These are phyloP conservation scores for Lithophane semibrunnea DNA, from an alignment of 2,888 invertebrate species.

Conservation along the genomic window DNA sequence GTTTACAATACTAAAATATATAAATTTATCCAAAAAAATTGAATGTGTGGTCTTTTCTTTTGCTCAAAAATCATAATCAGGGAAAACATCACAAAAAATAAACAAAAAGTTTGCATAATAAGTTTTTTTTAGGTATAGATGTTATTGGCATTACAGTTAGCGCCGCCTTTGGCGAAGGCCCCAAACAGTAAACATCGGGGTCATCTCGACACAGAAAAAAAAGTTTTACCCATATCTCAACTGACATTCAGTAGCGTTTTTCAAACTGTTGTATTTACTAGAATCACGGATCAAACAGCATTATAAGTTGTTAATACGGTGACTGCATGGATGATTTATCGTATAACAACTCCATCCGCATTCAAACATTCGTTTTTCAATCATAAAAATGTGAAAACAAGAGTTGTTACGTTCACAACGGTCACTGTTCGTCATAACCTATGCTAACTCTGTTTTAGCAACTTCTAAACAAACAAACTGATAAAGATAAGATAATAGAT, in stretches of 20 bases:
- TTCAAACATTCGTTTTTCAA: conserved; percentile 72
- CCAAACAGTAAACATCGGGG: conserved; percentile 73
- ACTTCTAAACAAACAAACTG: conserved; percentile 75
- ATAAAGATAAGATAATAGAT: conserved; percentile 83
- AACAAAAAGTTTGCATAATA: conserved; percentile 15
- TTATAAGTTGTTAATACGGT: conserved; percentile 39
- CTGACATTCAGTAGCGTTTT: conserved; percentile 57
- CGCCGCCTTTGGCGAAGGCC: conserved; percentile 63
- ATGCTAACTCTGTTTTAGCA: conserved; percentile 75
- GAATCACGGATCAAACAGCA: conserved; percentile 39
- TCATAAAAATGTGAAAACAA: conserved; percentile 85
- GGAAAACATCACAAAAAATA: conserved; percentile 12
- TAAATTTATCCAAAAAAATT: neutral
- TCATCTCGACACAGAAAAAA: conserved; percentile 66
- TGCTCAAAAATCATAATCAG: neutral
- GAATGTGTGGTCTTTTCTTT: neutral
- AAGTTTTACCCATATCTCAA: conserved; percentile 41
- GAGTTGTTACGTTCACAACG: conserved; percentile 70
- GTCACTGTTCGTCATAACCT: conserved; percentile 83
- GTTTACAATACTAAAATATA: neutral
- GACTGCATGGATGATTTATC: conserved; percentile 55
- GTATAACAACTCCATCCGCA: conserved; percentile 63
- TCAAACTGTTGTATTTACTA: conserved; percentile 39
- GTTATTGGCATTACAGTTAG: conserved; percentile 66
- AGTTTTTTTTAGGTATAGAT: conserved; percentile 13